These are phyloP conservation scores for Phataginus tricuspis DNA, from an alignment of 2,797 vertebrate species.

Conservation along the genomic window DNA sequence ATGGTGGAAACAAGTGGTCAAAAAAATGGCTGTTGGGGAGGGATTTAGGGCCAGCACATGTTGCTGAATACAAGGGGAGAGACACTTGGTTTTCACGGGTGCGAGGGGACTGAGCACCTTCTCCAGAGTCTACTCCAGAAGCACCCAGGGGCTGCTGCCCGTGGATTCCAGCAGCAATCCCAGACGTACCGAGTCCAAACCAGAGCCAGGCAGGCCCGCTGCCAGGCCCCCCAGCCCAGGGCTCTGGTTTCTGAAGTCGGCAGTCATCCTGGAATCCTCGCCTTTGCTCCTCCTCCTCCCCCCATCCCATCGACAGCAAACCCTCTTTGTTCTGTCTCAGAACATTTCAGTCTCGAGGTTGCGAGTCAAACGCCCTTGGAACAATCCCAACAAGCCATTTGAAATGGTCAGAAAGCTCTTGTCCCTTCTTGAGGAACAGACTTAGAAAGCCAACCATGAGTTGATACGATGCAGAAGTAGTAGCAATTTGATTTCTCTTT, in stretches of 20 bases:
- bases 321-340: neutral
- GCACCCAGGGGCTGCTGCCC: fast-evolving
- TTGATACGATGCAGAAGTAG: neutral
- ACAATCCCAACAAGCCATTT: neutral
- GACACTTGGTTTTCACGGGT: neutral
- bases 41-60: neutral
- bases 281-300: neutral
- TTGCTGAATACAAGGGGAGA: neutral
- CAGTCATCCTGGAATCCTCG: neutral
- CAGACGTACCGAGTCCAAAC: neutral
- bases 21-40: neutral
- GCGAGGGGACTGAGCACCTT: neutral
- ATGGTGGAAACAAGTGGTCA: neutral
- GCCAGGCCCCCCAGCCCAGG: neutral
- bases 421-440: neutral
- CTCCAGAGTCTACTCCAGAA: neutral
- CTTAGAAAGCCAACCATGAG: neutral
- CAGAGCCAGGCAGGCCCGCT: fast-evolving
- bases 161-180: fast-evolving
- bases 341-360: neutral
- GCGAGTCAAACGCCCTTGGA: neutral
- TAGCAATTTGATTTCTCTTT: neutral
- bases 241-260: neutral
- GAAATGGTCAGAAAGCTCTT: neutral
- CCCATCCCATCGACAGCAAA: fast-evolving